Conservation (phyloP, 2,888 invertebrate species). For the Chalcis sispes region DNA sequence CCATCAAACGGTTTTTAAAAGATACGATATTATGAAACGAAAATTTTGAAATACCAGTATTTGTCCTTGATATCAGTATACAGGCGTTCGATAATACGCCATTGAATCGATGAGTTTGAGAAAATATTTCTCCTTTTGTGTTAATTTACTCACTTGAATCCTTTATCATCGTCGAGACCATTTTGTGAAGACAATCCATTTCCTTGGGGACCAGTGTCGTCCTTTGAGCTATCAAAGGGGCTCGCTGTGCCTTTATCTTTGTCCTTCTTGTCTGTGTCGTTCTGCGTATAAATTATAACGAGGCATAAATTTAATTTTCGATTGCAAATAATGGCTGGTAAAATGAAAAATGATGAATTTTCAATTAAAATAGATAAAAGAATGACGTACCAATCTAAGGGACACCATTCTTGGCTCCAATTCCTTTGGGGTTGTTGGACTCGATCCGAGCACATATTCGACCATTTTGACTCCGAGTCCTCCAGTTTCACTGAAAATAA, state of each 20-base stretch:
- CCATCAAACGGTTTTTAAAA: background rate
- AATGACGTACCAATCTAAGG: conserved; percentile 71
- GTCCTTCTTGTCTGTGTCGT: conserved; percentile 75
- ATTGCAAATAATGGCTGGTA: background rate
- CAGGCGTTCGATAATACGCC: background rate
- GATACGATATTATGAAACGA: conserved; percentile 9
- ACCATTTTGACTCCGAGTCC: conserved; percentile 98
- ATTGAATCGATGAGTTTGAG: background rate
- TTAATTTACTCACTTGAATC: conserved; percentile 87
- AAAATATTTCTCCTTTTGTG: background rate
- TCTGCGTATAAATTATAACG: conserved; percentile 62
- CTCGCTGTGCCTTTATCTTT: conserved; percentile 79
- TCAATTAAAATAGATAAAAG: background rate
- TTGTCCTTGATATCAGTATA: conserved; percentile 7
- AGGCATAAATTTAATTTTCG: conserved; percentile 42
- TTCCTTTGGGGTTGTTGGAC: conserved; percentile 82
- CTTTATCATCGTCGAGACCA: conserved; percentile 91
- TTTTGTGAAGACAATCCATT: conserved; percentile 80
- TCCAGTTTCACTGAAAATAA: conserved; percentile 84
- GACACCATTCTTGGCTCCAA: conserved; percentile 73
- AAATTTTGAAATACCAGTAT: conserved; percentile 28
- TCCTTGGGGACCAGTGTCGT: conserved; percentile 78
- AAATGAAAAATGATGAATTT: background rate
- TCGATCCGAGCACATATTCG: conserved; percentile 96
- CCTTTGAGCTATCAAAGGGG: conserved; percentile 79